phyloP scores from a whole-genome alignment of 1,140 invertebrate species.

The Drosophila lacertosa region DNA sequence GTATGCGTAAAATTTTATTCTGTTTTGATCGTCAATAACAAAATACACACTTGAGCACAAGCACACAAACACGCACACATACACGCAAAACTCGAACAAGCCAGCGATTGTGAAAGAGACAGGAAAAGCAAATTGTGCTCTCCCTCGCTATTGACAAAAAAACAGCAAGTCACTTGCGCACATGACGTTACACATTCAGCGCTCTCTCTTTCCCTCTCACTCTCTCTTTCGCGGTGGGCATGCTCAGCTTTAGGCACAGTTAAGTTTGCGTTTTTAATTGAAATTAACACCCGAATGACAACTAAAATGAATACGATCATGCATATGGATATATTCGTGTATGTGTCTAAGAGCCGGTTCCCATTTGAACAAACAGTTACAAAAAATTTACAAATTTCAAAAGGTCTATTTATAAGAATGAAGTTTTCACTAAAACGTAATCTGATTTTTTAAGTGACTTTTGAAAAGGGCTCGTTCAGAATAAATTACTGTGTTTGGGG shows the following conservation, averaged over 20 bases:
- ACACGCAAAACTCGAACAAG: background rate
- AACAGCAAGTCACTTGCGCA: slow-evolving; percentile 79
- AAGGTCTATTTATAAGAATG: no score
- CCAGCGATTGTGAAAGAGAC: slow-evolving; percentile 6
- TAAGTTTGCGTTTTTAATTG: slow-evolving; percentile 62
- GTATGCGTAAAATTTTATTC: slow-evolving; percentile 83
- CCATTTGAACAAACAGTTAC: no score
- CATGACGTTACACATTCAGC: slow-evolving; percentile 48
- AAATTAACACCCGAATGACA: slow-evolving; percentile 58
- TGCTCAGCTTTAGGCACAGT: slow-evolving; percentile 46
- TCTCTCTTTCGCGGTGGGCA: no score
- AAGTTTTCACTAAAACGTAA: no score
- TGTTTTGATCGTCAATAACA: slow-evolving; percentile 82
- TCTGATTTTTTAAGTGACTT: no score
- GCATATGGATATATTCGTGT: background rate
- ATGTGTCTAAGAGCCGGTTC: no score
- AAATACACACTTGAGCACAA: slow-evolving; percentile 46
- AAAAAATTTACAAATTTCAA: no score
- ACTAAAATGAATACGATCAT: background rate
- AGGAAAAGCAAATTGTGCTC: slow-evolving; percentile 19
- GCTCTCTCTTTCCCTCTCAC: no score
- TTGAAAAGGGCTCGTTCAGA: no score
- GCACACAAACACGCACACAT: background rate
- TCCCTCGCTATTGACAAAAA: slow-evolving; percentile 36
- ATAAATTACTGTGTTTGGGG: no score